Base-by-base conservation (phyloP, 1,140 invertebrate species). In the Myzus persicae region DNA sequence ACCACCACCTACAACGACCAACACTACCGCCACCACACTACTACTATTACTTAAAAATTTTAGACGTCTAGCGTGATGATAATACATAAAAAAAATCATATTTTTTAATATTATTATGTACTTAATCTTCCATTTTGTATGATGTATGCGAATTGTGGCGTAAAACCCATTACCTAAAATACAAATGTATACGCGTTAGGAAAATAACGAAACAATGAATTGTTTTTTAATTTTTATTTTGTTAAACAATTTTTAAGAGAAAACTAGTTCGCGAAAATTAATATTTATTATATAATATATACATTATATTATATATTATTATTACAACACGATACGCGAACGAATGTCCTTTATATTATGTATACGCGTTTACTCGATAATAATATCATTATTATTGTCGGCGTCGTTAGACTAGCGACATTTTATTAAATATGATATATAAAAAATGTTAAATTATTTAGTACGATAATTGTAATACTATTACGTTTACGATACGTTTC, bases 171-270 rank as follows among this genome's bases (percentile, higher is more conserved):
- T 89, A 38, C 36, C 36, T 51, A 54, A 89, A 54, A 89, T 89
- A 89, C 48, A 67, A 11, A 42, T 90, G 89, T 90, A 90, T 90
- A 90, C 90, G 90, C 31, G 54, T 91, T 91, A 91, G 54, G 26
- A 38, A 24, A 59, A 26, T 40, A 85, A 18, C 26, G 20, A 46
- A 44, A 91, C 40, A 67, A 54, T 54, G 22, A 44, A 14, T 76
- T 54, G 26, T 54, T 59, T 54, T 51, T 42, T 76, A 31, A n/a
- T 91, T 91, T 76, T 36, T 42, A 91, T 67, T 76, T 76, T 91
- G 48, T 89, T 89, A 88, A 88, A 88, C 31, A n/a, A 36, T 88
- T 48, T 88, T 87, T 46, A 88, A 48, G n/a, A 36, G n/a, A 88
- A 38, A 84, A 76, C 31, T 76, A n/a, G 36, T n/a, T 76, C 59